Evolutionary conservation across 2,797 vertebrate species (phyloP).

Genomic region (Petrocephalus schoutedeni): DNA sequence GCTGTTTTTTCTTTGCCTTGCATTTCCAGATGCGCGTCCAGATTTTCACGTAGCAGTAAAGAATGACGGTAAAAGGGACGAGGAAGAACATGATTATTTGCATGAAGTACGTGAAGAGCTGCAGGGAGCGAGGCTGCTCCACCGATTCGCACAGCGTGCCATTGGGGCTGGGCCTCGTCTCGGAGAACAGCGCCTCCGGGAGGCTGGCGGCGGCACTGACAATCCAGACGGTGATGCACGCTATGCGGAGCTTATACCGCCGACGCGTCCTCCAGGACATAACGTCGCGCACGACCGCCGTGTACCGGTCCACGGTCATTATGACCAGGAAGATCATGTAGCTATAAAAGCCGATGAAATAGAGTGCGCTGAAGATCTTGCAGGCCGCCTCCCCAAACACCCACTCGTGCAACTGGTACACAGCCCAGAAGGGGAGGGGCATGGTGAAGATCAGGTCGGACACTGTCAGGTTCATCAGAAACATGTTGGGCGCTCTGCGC

Average conservation of each 20-base stretch:
- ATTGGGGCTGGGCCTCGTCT: background rate
- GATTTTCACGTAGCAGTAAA: constrained; percentile 40
- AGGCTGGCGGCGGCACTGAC: constrained; percentile 35
- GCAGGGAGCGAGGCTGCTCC: background rate
- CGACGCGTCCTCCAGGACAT: constrained; percentile 13
- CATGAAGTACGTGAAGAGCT: constrained; percentile 22
- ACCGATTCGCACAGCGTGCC: background rate
- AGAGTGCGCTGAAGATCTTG: constrained; percentile 32
- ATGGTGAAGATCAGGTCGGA: constrained; percentile 16
- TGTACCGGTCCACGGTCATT: constrained; percentile 45
- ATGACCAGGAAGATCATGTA: constrained; percentile 45
- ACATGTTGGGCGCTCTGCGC: background rate
- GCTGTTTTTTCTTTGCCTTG: constrained; percentile 29
- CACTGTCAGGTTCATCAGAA: constrained; percentile 11
- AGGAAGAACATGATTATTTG: constrained; percentile 45
- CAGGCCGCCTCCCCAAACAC: constrained; percentile 41
- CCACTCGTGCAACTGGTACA: constrained; percentile 31
- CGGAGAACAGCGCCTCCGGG: constrained; percentile 34
- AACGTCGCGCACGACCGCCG: constrained; percentile 39
- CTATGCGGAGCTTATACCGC: constrained; percentile 18
- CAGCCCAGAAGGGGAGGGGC: constrained; percentile 17
- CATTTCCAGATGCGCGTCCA: constrained; percentile 26
- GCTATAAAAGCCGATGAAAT: constrained; percentile 44
- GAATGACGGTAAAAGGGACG: constrained; percentile 40
- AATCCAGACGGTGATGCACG: constrained; percentile 33